These are phyloP conservation scores for Danio aesculapii DNA, from an alignment of 2,797 vertebrate genomes.

Conservation along the genomic window DNA sequence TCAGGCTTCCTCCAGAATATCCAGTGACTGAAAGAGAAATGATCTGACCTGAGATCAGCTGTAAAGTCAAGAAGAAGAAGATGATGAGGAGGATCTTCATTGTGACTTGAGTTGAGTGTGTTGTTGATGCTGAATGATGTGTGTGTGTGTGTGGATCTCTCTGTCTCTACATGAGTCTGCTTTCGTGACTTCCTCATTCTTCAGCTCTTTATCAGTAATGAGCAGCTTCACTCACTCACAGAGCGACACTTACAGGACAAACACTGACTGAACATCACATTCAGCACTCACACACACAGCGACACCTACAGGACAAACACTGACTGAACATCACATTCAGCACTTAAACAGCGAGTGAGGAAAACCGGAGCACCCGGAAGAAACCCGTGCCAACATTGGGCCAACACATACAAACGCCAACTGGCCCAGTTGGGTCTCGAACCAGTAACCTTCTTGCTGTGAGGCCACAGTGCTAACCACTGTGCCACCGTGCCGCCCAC, in stretches of 20 bases:
- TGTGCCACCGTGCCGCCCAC: too few relatives aligned
- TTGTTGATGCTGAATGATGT: not conserved
- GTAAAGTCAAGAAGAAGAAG: not conserved
- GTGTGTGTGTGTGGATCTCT: not conserved
- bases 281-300: not conserved
- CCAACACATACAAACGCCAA: too few relatives aligned
- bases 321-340: too few relatives aligned
- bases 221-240: not conserved
- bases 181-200: not conserved
- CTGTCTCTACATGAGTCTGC: not conserved
- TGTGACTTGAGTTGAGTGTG: not conserved
- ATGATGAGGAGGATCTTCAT: conserved; percentile 41
- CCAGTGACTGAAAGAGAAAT: conserved; percentile 19
- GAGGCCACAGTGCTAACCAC: too few relatives aligned
- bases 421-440: too few relatives aligned
- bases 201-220: conserved; percentile 24
- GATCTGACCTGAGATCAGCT: conserved; percentile 35
- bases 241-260: too few relatives aligned
- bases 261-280: not conserved
- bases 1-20: conserved; percentile 4
- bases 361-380: too few relatives aligned
- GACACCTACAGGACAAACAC: conserved; percentile 6
- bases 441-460: too few relatives aligned
- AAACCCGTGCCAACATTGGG: too few relatives aligned
- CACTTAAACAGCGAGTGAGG: too few relatives aligned